These are phyloP conservation scores for Dicyrtomina minuta DNA, from an alignment of 2,888 invertebrate species.

Conservation along the genomic window DNA sequence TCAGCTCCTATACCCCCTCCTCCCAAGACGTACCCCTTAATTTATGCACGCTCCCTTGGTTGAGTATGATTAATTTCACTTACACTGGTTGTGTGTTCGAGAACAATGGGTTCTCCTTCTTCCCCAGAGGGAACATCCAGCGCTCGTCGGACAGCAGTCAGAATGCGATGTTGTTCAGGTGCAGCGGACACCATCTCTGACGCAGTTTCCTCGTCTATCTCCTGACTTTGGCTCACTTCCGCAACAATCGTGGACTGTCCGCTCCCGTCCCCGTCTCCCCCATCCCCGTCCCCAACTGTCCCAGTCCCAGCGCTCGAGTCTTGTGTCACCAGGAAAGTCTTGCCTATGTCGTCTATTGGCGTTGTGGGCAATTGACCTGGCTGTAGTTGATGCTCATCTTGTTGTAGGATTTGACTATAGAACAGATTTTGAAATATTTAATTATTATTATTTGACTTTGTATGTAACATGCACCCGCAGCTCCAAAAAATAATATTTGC, in stretches of 20 bases:
- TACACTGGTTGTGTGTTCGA: no score
- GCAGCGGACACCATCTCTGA: conserved; percentile 43
- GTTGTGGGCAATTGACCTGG: conserved; percentile 3
- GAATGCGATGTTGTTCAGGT: conserved; percentile 48
- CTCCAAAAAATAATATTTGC: no score
- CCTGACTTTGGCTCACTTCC: conserved; percentile 1
- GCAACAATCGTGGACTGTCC: conserved; percentile 4
- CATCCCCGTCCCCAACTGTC: not conserved
- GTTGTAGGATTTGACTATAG: conserved; percentile 44
- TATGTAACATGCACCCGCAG: no score
- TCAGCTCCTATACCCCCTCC: no score
- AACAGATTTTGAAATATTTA: not conserved
- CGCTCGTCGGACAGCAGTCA: conserved; percentile 47
- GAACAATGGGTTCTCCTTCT: not conserved
- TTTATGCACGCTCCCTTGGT: no score
- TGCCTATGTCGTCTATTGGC: not conserved
- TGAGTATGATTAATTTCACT: no score
- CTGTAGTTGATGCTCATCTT: conserved; percentile 38
- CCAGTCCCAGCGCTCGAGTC: no score
- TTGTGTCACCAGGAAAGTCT: not conserved
- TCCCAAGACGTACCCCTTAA: no score
- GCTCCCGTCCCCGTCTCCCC: conserved; percentile 12
- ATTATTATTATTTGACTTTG: no score
- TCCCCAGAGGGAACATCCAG: conserved; percentile 40
- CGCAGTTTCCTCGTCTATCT: conserved; percentile 39